Percentiles rank a stretch among this genome's conserved stretches.
phyloP scores from a whole-genome alignment of 2,113 vertebrate species.

The Caranx ignobilis region DNA sequence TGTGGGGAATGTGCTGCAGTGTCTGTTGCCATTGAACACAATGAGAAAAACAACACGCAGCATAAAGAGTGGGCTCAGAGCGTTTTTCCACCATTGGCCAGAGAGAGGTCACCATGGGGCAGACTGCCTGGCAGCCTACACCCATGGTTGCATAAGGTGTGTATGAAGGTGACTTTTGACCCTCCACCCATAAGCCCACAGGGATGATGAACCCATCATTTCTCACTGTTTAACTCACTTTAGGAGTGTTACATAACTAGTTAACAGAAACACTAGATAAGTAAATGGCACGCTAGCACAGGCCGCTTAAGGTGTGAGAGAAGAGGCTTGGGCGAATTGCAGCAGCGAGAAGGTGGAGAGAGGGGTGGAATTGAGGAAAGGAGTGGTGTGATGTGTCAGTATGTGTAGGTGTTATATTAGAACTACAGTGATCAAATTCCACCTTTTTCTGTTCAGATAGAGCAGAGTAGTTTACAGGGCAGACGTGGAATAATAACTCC shows the following conservation, averaged over 20 bases:
- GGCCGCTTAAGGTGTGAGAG: constrained; percentile 25
- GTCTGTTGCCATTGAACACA: constrained; percentile 4
- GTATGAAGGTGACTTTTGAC: constrained; percentile 10
- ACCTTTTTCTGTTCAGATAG: neutral
- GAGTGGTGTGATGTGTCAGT: neutral
- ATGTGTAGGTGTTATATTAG: neutral
- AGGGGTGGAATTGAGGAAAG: neutral
- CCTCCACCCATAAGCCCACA: neutral
- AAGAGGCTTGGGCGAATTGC: neutral
- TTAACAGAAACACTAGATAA: constrained; percentile 40
- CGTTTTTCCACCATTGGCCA: neutral
- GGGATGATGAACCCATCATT: constrained; percentile 16
- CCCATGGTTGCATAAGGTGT: constrained; percentile 28
- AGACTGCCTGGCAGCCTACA: neutral
- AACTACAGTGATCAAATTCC: neutral
- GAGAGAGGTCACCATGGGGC: constrained; percentile 3
- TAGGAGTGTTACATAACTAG: constrained; percentile 53
- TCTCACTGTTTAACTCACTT: constrained; percentile 4
- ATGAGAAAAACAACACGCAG: constrained; percentile 4
- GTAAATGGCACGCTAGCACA: constrained; percentile 16
- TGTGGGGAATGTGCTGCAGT: constrained; percentile 34
- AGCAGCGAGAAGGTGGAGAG: neutral
- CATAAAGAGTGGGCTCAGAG: neutral
- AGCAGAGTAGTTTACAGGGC: neutral
- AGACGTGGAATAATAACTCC: neutral